Base-by-base conservation (phyloP, 2,888 invertebrate genomes). In the Agrypnus murinus region DNA sequence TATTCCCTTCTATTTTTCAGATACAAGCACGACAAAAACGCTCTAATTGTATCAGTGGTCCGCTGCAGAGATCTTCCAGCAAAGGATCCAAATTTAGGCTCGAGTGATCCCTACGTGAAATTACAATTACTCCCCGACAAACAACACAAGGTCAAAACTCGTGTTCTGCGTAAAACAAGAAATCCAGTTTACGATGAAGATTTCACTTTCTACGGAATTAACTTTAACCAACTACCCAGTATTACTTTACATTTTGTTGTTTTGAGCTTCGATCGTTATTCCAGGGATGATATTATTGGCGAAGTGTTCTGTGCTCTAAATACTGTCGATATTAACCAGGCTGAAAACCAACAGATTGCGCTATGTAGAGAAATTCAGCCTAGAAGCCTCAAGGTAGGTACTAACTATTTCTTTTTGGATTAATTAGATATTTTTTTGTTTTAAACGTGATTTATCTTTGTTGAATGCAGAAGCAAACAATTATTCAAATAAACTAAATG, bases 131-230 rank as follows among this genome's bases (percentile, higher is more conserved):
- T 99, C 76, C 99, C 99, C 0, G 99, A 99, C 82, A 98, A 98
- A 85, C 96, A 97, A 83, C 98, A 98, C 84, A 97, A 97, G 86
- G 98, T 97, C 65, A 98, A 98, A 87, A 98, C 98, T 71, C 90
- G 98, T 68, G 98, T 99, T 7, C 91, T 99, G 40, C 92, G 98
- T 76, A 98, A 98, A 85, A 98, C 99, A 50, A 90, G 95, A 63
- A 96, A 96, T 87, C 99, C 99, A 0, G 93, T 96, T 1, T 99
- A 98, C 86, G 98, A 99, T 82, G 99, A 99, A 86, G 98, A 98
- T 85, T 99, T 99, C 85, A 99, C 98, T 0, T 99, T 99, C 89
- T 99, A 98, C 84, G 98, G 98, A 65, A 91, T 97, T 80, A 92
- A 92, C 58, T 91, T 93, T 77, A 92, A 93, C 82, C 97, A 98